phyloP scores from a whole-genome alignment of 2,888 invertebrate genomes.

The Synergus japonicus region DNA sequence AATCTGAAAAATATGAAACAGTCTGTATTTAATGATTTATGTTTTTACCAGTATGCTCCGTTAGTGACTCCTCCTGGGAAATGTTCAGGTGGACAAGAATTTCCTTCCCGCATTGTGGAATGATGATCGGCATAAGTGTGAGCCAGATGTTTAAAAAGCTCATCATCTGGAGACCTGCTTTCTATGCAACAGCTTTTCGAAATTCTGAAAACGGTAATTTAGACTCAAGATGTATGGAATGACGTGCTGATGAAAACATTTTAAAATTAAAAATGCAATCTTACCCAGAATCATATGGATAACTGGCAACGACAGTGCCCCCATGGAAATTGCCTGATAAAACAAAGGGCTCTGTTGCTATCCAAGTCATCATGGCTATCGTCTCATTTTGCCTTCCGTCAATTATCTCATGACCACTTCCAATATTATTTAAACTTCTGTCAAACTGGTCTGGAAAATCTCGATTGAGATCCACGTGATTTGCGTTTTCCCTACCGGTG shows the following conservation, averaged over 20 bases:
- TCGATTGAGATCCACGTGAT: constrained; percentile 90
- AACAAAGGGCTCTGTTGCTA: constrained; percentile 91
- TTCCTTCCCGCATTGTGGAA: constrained; percentile 86
- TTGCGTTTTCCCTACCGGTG: constrained; percentile 89
- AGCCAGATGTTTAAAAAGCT: constrained; percentile 88
- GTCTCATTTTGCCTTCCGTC: constrained; percentile 91
- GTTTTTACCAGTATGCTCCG: constrained; percentile 92
- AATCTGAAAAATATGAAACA: too few relatives aligned
- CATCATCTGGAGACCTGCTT: constrained; percentile 90
- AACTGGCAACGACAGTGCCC: constrained; percentile 98
- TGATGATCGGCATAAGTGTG: constrained; percentile 87
- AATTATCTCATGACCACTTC: constrained; percentile 78
- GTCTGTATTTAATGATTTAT: background rate
- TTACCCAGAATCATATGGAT: constrained; percentile 94
- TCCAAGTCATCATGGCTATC: constrained; percentile 92
- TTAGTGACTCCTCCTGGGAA: constrained; percentile 92
- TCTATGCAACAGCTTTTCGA: constrained; percentile 84
- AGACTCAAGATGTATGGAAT: background rate
- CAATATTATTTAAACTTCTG: constrained; percentile 69
- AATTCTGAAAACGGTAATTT: constrained; percentile 71
- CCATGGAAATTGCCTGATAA: constrained; percentile 96
- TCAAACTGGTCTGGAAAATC: constrained; percentile 96
- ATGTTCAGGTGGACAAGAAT: constrained; percentile 85
- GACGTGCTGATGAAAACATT: too few relatives aligned
- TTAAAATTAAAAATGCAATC: constrained; percentile 7